Conservation (phyloP, 2,888 invertebrate species). For the Drosophila rubida region DNA sequence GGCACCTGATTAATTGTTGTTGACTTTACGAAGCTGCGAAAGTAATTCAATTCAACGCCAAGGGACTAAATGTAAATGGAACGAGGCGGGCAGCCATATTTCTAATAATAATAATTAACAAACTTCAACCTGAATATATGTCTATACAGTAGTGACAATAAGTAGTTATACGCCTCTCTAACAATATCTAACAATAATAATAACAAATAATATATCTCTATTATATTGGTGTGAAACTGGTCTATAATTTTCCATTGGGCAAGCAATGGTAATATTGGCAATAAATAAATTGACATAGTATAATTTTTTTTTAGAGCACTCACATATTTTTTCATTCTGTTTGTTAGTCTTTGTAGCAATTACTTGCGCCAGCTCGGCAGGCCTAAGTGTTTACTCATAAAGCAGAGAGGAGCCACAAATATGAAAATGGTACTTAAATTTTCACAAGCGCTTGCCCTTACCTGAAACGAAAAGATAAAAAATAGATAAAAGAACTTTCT, state of each 20-base stretch:
- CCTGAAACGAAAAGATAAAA: slow-evolving; percentile 56
- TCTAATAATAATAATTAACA: no score
- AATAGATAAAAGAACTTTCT: slow-evolving; percentile 49
- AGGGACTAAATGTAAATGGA: neutral
- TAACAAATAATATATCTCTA: no score
- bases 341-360: neutral
- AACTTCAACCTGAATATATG: no score
- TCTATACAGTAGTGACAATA: no score
- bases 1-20: slow-evolving; percentile 21
- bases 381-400: slow-evolving; percentile 3
- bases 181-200: no score
- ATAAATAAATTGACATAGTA: neutral
- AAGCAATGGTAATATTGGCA: no score
- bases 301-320: slow-evolving; percentile 8
- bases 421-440: slow-evolving; percentile 10
- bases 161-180: no score
- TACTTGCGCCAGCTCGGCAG: slow-evolving; percentile 1
- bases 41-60: slow-evolving; percentile 9
- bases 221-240: no score
- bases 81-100: no score
- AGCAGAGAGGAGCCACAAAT: slow-evolving; percentile 8
- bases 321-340: neutral
- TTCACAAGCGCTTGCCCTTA: slow-evolving; percentile 40
- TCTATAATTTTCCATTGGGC: no score
- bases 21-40: neutral